These are phyloP conservation scores for Copsychus sechellarum DNA, from an alignment of 2,113 vertebrate species.

Conservation along the genomic window DNA sequence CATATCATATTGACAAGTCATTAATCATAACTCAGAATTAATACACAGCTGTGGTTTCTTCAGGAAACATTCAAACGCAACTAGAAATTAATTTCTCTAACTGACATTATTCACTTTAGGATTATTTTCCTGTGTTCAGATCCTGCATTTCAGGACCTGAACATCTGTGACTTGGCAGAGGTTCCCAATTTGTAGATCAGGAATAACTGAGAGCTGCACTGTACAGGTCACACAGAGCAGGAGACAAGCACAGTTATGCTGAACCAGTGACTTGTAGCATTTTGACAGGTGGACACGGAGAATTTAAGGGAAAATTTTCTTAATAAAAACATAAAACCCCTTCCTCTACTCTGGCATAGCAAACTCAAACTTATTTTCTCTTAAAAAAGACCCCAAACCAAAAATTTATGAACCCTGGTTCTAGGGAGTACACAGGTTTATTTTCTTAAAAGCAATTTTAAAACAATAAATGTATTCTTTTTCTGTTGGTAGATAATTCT, in stretches of 20 bases:
- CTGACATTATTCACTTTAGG: neutral
- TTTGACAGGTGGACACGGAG: neutral
- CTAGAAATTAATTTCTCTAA: neutral
- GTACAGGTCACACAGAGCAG: neutral
- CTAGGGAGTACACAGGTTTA: neutral
- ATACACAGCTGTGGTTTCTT: neutral
- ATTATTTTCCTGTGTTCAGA: neutral
- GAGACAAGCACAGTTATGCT: neutral
- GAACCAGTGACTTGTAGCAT: neutral
- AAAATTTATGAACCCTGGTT: neutral
- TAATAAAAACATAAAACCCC: neutral
- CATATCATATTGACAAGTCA: neutral
- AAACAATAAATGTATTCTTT: neutral
- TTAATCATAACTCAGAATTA: neutral
- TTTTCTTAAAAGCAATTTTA: neutral
- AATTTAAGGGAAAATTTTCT: neutral
- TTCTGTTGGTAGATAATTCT: constrained; percentile 80
- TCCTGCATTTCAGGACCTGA: neutral
- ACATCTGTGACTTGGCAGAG: neutral
- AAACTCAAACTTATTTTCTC: neutral
- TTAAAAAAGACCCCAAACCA: neutral
- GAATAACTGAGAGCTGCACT: neutral
- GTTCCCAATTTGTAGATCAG: neutral
- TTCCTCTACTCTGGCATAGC: neutral
- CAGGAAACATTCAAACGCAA: neutral